These are phyloP conservation scores for Euzetes globulus DNA, from an alignment of 2,888 invertebrate species.

Conservation along the genomic window DNA sequence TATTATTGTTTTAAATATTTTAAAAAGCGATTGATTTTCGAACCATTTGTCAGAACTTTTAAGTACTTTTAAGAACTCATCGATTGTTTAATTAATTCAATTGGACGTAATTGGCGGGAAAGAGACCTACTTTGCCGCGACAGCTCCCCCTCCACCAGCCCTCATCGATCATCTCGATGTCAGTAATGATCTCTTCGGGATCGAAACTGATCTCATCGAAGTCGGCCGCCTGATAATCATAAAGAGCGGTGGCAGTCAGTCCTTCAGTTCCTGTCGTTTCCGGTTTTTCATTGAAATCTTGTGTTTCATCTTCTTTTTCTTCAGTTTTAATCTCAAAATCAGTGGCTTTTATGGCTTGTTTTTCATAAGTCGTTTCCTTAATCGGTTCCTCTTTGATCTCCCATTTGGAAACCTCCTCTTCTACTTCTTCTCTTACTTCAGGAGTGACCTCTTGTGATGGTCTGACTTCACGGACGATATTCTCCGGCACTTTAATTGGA, in stretches of 20 bases:
- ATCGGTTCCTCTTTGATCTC: background rate
- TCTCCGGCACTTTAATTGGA: background rate
- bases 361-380: background rate
- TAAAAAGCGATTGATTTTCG: too few species aligned
- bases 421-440: conserved; percentile 17
- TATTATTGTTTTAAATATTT: too few species aligned
- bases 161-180: conserved; percentile 46
- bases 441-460: background rate
- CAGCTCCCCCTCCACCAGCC: conserved; percentile 98
- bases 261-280: background rate
- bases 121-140: conserved; percentile 77
- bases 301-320: conserved; percentile 17
- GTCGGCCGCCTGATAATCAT: too few species aligned
- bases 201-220: conserved; percentile 93
- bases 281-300: background rate
- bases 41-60: too few species aligned
- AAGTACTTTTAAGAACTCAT: too few species aligned
- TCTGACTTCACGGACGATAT: background rate
- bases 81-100: too few species aligned
- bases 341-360: background rate
- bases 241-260: conserved; percentile 73
- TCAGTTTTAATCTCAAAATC: background rate
- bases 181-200: conserved; percentile 82
- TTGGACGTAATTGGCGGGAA: conserved; percentile 94
- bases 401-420: conserved; percentile 35